Percentiles rank a stretch among this genome's conserved stretches.
Conservation (phyloP, 2,888 invertebrate genomes). For the Brachylomia viminalis region DNA sequence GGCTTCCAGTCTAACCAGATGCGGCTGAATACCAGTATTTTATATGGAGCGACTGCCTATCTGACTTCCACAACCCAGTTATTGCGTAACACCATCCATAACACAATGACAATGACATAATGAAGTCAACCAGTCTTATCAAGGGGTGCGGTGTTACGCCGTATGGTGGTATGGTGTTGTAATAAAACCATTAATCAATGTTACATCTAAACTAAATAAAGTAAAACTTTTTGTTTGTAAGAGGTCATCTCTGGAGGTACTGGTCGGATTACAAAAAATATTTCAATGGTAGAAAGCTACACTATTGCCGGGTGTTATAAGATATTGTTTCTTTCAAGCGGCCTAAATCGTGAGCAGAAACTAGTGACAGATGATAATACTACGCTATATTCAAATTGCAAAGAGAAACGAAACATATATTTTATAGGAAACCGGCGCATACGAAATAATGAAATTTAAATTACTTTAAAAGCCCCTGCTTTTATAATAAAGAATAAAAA, state of each 20-base stretch:
- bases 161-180: too few relatives aligned
- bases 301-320: too few relatives aligned
- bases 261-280: not conserved
- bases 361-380: not conserved
- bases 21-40: too few relatives aligned
- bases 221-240: not conserved
- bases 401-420: not conserved
- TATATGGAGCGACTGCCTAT: too few relatives aligned
- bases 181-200: not conserved
- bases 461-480: slow-evolving; percentile 33
- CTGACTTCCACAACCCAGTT: too few relatives aligned
- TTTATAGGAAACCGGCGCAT: not conserved
- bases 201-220: not conserved
- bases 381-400: not conserved
- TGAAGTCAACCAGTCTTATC: too few relatives aligned
- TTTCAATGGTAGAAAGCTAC: not conserved
- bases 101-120: too few relatives aligned
- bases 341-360: too few relatives aligned
- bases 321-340: not conserved
- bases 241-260: not conserved
- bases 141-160: too few relatives aligned
- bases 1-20: too few relatives aligned
- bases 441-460: slow-evolving; percentile 23
- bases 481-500: slow-evolving; percentile 19
- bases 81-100: too few relatives aligned